These are phyloP conservation scores for Amphipoea oculea DNA, from an alignment of 2,888 invertebrate genomes.

Conservation along the genomic window DNA sequence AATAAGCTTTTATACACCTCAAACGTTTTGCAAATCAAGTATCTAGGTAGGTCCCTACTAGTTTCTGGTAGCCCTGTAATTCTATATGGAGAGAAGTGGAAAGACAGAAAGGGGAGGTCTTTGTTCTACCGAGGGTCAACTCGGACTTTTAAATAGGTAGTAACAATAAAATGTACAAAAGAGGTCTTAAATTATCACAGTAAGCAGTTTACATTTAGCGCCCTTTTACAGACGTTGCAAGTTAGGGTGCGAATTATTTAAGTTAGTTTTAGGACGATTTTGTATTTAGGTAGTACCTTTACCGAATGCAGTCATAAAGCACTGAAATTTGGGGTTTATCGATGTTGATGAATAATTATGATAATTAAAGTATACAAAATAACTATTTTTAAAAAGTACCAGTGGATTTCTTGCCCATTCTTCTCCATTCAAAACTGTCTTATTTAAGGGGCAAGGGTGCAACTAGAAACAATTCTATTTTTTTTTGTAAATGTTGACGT, in stretches of 20 bases:
- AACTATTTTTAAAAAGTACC: too few relatives aligned
- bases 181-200: conserved; percentile 17
- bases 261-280: conserved; percentile 7
- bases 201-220: conserved; percentile 32
- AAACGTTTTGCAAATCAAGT: background rate
- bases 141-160: conserved; percentile 5
- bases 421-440: background rate
- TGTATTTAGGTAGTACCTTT: background rate
- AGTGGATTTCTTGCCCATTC: too few relatives aligned
- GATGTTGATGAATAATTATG: background rate
- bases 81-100: background rate
- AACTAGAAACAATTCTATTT: too few relatives aligned
- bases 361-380: too few relatives aligned
- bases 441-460: too few relatives aligned
- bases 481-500: background rate
- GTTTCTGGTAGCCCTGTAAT: background rate
- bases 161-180: conserved; percentile 32
- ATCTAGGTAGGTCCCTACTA: background rate
- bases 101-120: background rate
- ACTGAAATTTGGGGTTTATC: background rate
- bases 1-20: background rate
- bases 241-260: conserved; percentile 10
- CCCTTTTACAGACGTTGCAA: conserved; percentile 13
- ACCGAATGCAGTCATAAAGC: background rate
- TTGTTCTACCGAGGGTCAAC: background rate